phyloP scores from a whole-genome alignment of 2,113 vertebrate genomes.

The Chloropsis cyanopogon region DNA sequence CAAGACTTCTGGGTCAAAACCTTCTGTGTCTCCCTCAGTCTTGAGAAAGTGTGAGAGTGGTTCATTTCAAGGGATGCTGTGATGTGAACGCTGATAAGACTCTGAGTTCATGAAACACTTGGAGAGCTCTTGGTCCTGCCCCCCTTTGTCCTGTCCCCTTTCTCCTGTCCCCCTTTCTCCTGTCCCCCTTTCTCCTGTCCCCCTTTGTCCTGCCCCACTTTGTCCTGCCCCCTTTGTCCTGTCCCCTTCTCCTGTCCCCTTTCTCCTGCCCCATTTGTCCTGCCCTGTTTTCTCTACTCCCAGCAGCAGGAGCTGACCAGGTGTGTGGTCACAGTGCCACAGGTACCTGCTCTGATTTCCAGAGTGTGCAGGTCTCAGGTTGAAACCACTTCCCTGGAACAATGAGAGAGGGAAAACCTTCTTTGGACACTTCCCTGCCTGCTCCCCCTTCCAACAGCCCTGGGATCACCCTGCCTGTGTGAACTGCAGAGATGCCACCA shows the following conservation, averaged over 20 bases:
- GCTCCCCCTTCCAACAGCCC: background rate
- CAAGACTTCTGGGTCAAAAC: slow-evolving; percentile 20
- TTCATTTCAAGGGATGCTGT: background rate
- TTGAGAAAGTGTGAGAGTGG: background rate
- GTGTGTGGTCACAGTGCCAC: background rate
- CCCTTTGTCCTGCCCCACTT: too few species aligned
- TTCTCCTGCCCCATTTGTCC: too few species aligned
- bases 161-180: background rate
- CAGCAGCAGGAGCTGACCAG: background rate
- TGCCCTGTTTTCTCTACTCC: background rate
- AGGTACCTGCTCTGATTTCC: background rate
- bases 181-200: background rate
- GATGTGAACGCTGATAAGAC: background rate
- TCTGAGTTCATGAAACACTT: background rate
- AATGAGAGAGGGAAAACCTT: background rate
- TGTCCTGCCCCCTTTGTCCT: too few species aligned
- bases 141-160: background rate
- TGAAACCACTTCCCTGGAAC: background rate
- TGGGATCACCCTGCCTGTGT: background rate
- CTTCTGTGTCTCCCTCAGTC: background rate
- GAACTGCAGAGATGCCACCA: background rate
- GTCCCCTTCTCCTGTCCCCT: background rate
- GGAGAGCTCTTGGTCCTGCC: background rate
- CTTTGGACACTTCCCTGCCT: background rate
- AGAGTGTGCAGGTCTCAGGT: background rate